A percentile compares a stretch with the other conserved stretches of the same genome.
Conservation (phyloP, 2,113 vertebrate species). For the Caloenas nicobarica region DNA sequence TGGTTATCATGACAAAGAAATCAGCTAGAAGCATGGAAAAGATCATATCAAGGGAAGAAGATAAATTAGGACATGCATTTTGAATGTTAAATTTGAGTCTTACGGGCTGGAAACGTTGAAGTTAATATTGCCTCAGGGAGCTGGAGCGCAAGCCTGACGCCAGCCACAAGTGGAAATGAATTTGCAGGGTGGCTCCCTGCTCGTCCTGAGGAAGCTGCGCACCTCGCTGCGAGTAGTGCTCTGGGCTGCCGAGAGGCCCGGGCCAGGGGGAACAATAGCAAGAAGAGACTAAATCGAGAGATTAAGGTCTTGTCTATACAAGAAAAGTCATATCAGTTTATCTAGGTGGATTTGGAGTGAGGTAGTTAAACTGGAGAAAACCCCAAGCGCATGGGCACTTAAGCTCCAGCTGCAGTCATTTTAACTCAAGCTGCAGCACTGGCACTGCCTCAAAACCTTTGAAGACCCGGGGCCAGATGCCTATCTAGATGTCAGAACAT, state of each 20-base stretch:
- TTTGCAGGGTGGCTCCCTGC: neutral
- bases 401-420: neutral
- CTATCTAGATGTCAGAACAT: neutral
- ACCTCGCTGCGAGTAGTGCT: neutral
- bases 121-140: neutral
- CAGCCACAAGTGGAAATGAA: conserved; percentile 43
- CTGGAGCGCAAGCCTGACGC: neutral
- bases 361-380: conserved; percentile 38
- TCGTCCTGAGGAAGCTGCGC: neutral
- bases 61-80: conserved; percentile 3
- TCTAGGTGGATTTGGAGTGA: conserved; percentile 27
- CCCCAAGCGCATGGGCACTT: neutral
- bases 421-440: neutral
- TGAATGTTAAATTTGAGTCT: neutral
- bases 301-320: conserved; percentile 64
- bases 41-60: neutral
- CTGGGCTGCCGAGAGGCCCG: neutral
- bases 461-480: neutral
- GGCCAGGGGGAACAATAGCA: conserved; percentile 24
- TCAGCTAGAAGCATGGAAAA: neutral
- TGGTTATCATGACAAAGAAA: neutral
- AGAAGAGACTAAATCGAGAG: conserved; percentile 6
- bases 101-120: neutral
- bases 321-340: conserved; percentile 51
- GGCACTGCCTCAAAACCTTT: neutral